phyloP scores from a whole-genome alignment of 92 coral and sea anemone species.

The Epizoanthus rinbou region DNA sequence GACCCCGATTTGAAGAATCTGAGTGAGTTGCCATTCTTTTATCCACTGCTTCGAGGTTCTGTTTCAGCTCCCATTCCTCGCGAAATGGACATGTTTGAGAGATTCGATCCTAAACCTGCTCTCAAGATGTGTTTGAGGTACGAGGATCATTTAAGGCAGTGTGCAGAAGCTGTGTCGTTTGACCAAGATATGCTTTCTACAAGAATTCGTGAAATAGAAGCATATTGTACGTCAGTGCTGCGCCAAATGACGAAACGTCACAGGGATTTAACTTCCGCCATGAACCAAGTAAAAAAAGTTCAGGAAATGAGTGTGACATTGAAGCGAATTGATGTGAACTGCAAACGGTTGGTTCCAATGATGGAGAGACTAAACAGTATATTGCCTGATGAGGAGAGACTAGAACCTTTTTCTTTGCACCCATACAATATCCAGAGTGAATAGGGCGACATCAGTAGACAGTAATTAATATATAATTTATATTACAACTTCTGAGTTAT shows the following conservation, averaged over 20 bases:
- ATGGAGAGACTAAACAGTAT: slow-evolving; percentile 91
- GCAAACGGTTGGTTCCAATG: slow-evolving; percentile 87
- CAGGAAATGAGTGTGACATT: slow-evolving; percentile 84
- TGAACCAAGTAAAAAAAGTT: slow-evolving; percentile 77
- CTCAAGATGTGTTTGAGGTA: slow-evolving; percentile 69
- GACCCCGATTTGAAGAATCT: slow-evolving; percentile 78
- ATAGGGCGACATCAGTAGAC: neutral
- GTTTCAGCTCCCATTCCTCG: slow-evolving; percentile 62
- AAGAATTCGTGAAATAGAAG: slow-evolving; percentile 84
- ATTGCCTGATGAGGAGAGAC: slow-evolving; percentile 84
- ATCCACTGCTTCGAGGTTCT: slow-evolving; percentile 79
- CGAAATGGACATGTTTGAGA: slow-evolving; percentile 79
- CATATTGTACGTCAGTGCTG: slow-evolving; percentile 67
- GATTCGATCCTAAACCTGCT: slow-evolving; percentile 69
- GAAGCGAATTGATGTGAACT: slow-evolving; percentile 76
- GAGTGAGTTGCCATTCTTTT: slow-evolving; percentile 56
- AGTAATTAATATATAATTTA: too few species aligned
- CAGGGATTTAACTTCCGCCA: slow-evolving; percentile 65
- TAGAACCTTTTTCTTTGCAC: slow-evolving; percentile 76
- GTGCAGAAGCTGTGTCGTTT: slow-evolving; percentile 96
- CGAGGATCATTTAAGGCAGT: slow-evolving; percentile 81
- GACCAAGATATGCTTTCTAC: slow-evolving; percentile 91
- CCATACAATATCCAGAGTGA: slow-evolving; percentile 50
- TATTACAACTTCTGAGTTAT: too few species aligned
- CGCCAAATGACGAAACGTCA: slow-evolving; percentile 73